Evolutionary conservation across 2,113 vertebrate species (phyloP).

Genomic region (Gasterosteus nipponicus): DNA sequence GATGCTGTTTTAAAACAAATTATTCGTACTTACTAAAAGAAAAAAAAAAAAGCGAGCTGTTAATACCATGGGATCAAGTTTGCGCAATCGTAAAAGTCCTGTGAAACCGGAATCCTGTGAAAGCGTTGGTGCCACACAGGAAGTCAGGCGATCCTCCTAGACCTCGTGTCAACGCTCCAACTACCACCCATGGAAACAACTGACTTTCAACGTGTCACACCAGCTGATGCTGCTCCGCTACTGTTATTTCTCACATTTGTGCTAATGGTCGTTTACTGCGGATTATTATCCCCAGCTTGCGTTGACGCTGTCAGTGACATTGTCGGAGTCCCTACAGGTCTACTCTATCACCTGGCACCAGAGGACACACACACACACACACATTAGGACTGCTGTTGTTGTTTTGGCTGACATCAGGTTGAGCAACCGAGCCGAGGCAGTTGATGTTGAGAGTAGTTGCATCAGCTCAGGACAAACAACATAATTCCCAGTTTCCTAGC

Average conservation of each 20-base stretch:
- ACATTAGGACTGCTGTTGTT: constrained; percentile 13
- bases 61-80: background rate
- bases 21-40: background rate
- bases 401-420: constrained; percentile 25
- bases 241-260: constrained; percentile 1
- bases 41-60: background rate
- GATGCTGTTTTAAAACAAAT: background rate
- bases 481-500: constrained; percentile 26
- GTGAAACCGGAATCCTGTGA: background rate
- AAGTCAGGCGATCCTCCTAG: too few relatives aligned
- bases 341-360: constrained; percentile 16
- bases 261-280: constrained; percentile 30
- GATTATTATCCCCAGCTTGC: constrained; percentile 38
- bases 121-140: background rate
- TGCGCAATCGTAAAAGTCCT: background rate
- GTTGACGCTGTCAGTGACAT: constrained; percentile 52
- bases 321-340: constrained; percentile 40
- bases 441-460: constrained; percentile 40
- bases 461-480: constrained; percentile 57
- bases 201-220: background rate
- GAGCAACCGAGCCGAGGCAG: background rate
- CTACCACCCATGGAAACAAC: constrained; percentile 1
- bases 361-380: constrained; percentile 32
- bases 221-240: constrained; percentile 7
- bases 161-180: background rate